Conservation (phyloP, 2,888 invertebrate genomes). For the Clistopyga incitator region DNA sequence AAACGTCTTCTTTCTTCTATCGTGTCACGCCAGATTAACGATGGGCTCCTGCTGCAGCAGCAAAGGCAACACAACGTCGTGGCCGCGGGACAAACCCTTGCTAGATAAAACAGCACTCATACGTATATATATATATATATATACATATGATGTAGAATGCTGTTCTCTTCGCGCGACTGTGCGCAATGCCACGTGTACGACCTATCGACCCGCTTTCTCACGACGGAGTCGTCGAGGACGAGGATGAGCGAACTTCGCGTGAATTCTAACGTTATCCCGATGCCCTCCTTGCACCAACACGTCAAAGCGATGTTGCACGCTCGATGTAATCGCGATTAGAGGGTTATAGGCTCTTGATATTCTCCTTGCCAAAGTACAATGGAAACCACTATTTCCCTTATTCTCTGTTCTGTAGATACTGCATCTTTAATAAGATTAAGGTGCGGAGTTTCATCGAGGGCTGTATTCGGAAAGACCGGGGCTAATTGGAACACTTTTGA, state of each 20-base stretch:
- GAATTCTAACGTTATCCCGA: conserved; percentile 34
- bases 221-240: conserved; percentile 7
- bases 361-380: conserved; percentile 40
- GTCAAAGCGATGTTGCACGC: conserved; percentile 57
- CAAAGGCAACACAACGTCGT: conserved; percentile 1
- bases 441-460: neutral
- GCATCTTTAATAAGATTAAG: neutral
- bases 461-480: too few relatives aligned
- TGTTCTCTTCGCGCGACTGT: conserved; percentile 15
- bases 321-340: conserved; percentile 49
- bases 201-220: conserved; percentile 63
- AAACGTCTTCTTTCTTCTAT: conserved; percentile 16
- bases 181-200: conserved; percentile 60
- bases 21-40: conserved; percentile 33
- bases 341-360: conserved; percentile 9
- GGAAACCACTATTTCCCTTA: conserved; percentile 33
- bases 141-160: neutral
- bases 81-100: conserved; percentile 25
- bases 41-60: neutral
- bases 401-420: conserved; percentile 6
- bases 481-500: too few relatives aligned
- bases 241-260: conserved; percentile 42
- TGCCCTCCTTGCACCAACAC: conserved; percentile 46
- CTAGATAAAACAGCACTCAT: conserved; percentile 1
- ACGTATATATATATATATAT: too few relatives aligned